A percentile compares a stretch with the other conserved stretches of the same genome.
These are phyloP conservation scores for Prorops nasuta DNA, from an alignment of 1,140 invertebrate species.

Conservation along the genomic window DNA sequence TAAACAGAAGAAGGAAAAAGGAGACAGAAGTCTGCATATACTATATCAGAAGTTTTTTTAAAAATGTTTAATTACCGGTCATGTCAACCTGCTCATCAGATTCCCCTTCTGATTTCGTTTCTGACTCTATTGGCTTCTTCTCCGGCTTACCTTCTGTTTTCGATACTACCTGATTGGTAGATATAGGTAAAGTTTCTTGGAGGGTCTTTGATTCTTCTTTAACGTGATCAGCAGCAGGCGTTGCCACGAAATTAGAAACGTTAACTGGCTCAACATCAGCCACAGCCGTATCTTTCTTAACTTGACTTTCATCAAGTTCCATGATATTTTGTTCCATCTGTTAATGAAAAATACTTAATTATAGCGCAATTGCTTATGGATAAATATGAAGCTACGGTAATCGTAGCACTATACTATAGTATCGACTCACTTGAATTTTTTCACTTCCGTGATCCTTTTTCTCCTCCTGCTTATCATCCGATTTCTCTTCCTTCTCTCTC, in stretches of 20 bases:
- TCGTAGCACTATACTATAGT: no score
- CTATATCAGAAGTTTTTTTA: no score
- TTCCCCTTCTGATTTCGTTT: slow-evolving; percentile 35
- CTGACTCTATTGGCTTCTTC: slow-evolving; percentile 34
- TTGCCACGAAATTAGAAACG: slow-evolving; percentile 8
- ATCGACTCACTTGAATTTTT: slow-evolving; percentile 42
- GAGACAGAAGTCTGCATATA: no score
- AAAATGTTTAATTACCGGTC: slow-evolving; percentile 38
- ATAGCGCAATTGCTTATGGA: no score
- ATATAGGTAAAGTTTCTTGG: slow-evolving; percentile 26
- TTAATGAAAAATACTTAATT: no score
- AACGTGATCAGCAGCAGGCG: background rate
- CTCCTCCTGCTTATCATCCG: slow-evolving; percentile 44
- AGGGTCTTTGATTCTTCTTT: slow-evolving; percentile 33
- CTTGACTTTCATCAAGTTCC: slow-evolving; percentile 15
- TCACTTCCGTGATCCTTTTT: slow-evolving; percentile 48
- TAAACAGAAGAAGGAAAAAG: no score
- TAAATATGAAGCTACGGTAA: no score
- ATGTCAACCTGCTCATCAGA: slow-evolving; percentile 48
- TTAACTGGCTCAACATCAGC: slow-evolving; percentile 25
- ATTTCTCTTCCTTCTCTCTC: slow-evolving; percentile 29
- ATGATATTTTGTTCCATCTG: slow-evolving; percentile 11
- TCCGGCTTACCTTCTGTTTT: slow-evolving; percentile 25
- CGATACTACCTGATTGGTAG: slow-evolving; percentile 10
- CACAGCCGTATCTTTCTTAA: slow-evolving; percentile 11